phyloP scores from a whole-genome alignment of 2,888 invertebrate species.

The Schrankia costaestrigalis region DNA sequence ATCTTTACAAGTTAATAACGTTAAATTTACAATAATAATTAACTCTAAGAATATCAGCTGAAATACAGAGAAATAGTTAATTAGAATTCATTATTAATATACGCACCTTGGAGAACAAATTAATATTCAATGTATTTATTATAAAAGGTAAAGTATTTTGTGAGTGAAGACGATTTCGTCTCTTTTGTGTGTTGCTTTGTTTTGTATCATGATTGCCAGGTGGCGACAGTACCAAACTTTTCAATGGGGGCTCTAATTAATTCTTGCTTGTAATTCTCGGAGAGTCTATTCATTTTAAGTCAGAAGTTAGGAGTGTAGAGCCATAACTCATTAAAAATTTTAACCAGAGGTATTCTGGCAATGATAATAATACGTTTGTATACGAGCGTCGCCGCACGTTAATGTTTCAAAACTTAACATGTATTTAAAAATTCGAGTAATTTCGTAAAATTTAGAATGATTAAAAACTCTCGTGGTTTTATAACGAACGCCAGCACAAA shows the following conservation, averaged over 20 bases:
- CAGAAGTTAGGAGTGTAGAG: conserved; percentile 28
- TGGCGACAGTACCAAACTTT: conserved; percentile 57
- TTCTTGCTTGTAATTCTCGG: conserved; percentile 50
- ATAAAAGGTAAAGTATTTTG: conserved; percentile 39
- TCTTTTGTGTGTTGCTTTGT: conserved; percentile 44
- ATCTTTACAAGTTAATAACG: too few species aligned
- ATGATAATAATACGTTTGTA: conserved; percentile 40
- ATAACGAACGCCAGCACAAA: conserved; percentile 30
- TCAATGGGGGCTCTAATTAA: conserved; percentile 56
- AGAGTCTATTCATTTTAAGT: conserved; percentile 43
- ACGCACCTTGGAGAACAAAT: not conserved
- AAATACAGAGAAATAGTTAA: conserved; percentile 12
- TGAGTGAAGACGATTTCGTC: conserved; percentile 39
- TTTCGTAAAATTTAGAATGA: conserved; percentile 30
- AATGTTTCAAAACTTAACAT: conserved; percentile 35
- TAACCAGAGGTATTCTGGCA: conserved; percentile 35
- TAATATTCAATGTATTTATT: too few species aligned
- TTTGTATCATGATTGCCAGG: conserved; percentile 49
- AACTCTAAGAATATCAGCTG: conserved; percentile 10
- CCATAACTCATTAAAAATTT: conserved; percentile 56
- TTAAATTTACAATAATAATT: conserved; percentile 15
- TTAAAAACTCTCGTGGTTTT: conserved; percentile 31
- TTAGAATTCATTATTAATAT: too few species aligned
- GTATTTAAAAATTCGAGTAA: conserved; percentile 30
- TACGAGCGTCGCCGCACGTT: conserved; percentile 21